Conservation (phyloP, 2,113 vertebrate species). For the Laticauda laticaudata region DNA sequence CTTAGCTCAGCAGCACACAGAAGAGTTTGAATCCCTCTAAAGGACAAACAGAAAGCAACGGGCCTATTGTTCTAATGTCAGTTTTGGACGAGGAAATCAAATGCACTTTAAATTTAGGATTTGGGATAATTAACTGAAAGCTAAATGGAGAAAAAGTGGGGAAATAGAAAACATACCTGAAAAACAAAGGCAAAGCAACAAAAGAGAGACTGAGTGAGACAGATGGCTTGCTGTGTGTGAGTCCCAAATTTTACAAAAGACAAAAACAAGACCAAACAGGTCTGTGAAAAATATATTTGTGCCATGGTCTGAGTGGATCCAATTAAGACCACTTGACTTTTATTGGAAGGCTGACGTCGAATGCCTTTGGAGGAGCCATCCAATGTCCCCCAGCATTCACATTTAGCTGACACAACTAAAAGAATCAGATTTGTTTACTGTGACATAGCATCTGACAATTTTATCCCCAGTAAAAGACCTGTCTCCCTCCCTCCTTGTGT, state of each 20-base stretch:
- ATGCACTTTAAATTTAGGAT: not conserved
- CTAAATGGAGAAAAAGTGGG: not conserved
- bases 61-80: not conserved
- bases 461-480: not conserved
- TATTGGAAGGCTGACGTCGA: not conserved
- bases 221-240: not conserved
- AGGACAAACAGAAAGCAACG: not conserved
- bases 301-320: not conserved
- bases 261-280: not conserved
- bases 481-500: too few relatives aligned
- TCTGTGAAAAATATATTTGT: not conserved
- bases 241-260: not conserved
- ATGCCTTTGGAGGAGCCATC: too few relatives aligned
- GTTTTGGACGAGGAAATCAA: not conserved
- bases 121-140: not conserved
- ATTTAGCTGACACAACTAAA: not conserved
- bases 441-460: not conserved
- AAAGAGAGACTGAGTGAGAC: not conserved
- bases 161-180: not conserved
- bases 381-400: not conserved
- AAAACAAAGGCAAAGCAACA: not conserved
- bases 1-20: not conserved
- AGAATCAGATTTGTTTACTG: not conserved
- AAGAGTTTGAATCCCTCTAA: not conserved
- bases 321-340: conserved; percentile 19